phyloP scores from a whole-genome alignment of 2,888 invertebrate genomes.

The Amiota mariae region DNA sequence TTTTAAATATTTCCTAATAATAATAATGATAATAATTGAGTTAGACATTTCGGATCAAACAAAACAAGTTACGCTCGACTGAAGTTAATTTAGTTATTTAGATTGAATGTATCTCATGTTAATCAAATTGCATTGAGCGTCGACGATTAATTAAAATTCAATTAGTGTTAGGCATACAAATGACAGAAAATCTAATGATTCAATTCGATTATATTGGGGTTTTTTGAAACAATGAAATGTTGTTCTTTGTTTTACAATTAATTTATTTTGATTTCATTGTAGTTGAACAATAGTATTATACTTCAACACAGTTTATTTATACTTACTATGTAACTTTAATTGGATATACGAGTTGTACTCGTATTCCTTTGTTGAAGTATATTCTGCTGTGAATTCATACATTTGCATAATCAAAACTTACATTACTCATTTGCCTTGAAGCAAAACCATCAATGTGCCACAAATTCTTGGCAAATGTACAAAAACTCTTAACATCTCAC shows the following conservation, averaged over 20 bases:
- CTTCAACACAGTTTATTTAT: too few relatives aligned
- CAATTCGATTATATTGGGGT: conserved; percentile 50
- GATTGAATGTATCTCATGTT: neutral
- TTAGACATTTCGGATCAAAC: neutral
- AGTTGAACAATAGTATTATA: too few relatives aligned
- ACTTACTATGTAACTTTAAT: too few relatives aligned
- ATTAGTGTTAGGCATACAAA: conserved; percentile 67
- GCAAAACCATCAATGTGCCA: neutral
- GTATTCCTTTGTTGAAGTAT: neutral
- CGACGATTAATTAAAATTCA: conserved; percentile 68
- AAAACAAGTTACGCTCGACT: neutral
- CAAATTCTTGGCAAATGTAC: too few relatives aligned
- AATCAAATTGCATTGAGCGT: conserved; percentile 2
- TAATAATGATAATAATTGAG: too few relatives aligned
- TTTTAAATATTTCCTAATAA: too few relatives aligned
- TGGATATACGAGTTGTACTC: neutral
- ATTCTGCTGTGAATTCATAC: neutral
- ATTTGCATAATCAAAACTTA: conserved; percentile 16
- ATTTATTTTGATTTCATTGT: too few relatives aligned
- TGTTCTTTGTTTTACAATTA: too few relatives aligned
- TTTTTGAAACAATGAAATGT: too few relatives aligned
- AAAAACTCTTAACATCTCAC: too few relatives aligned
- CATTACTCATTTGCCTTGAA: neutral
- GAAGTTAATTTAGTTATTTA: conserved; percentile 17
- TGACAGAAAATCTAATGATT: conserved; percentile 61